Percentiles rank a stretch among this genome's conserved stretches.
Evolutionary conservation across 2,797 vertebrate species (phyloP).

Genomic region (Myiotriccus ornatus): DNA sequence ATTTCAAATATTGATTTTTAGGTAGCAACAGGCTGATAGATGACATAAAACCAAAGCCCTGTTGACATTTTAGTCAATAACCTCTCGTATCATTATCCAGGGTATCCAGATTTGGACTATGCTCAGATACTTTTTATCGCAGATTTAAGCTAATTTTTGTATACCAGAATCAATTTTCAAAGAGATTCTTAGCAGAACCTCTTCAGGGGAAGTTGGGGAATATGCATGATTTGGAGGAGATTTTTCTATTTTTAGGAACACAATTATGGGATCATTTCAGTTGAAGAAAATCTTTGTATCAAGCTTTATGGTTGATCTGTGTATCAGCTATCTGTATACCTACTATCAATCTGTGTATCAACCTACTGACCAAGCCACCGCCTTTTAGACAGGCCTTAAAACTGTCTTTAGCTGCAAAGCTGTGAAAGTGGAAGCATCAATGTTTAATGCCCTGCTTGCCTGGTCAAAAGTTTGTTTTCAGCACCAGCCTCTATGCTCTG

Average conservation of each 20-base stretch:
- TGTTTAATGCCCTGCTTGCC: neutral
- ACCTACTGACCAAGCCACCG: neutral
- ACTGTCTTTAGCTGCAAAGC: neutral
- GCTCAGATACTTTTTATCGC: neutral
- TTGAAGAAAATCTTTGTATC: neutral
- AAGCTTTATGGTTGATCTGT: neutral
- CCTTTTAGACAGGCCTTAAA: neutral
- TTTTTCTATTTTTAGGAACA: neutral
- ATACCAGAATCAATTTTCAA: neutral
- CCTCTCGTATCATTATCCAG: neutral
- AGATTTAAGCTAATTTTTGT: neutral
- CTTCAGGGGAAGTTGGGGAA: neutral
- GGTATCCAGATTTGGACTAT: neutral
- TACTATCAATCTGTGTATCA: too few relatives aligned
- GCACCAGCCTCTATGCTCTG: neutral
- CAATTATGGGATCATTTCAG: neutral
- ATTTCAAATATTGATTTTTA: slow-evolving; percentile 68
- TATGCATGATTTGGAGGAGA: neutral
- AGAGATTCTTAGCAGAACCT: neutral
- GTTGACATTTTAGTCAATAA: slow-evolving; percentile 63
- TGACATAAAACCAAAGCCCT: slow-evolving; percentile 61
- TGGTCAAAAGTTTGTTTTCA: neutral
- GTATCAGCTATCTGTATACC: too few relatives aligned
- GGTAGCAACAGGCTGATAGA: slow-evolving; percentile 45
- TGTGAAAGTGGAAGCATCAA: neutral